Conservation (phyloP, 2,113 vertebrate genomes). For the Ancistrus triradiatus region DNA sequence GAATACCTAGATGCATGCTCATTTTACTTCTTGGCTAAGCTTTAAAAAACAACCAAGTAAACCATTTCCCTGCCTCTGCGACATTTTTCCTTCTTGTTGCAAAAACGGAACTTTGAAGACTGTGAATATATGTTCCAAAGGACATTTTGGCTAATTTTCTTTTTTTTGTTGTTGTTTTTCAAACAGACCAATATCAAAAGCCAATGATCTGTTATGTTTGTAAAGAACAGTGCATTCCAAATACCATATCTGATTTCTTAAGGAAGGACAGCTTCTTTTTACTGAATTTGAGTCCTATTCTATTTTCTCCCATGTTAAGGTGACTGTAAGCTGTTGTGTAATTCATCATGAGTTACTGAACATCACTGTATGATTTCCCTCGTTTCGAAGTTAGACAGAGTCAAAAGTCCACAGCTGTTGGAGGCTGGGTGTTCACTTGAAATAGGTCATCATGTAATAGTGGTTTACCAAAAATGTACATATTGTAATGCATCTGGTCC, state of each 20-base stretch:
- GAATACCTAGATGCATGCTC: slow-evolving; percentile 81
- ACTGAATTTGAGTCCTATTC: slow-evolving; percentile 67
- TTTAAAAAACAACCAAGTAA: slow-evolving; percentile 77
- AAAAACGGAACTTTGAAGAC: slow-evolving; percentile 96
- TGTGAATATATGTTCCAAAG: slow-evolving; percentile 90
- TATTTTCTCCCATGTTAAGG: slow-evolving; percentile 62
- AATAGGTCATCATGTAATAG: slow-evolving; percentile 66
- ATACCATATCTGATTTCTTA: slow-evolving; percentile 70
- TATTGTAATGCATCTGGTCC: slow-evolving; percentile 70
- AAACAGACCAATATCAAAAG: slow-evolving; percentile 78
- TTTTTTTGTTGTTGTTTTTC: slow-evolving; percentile 66
- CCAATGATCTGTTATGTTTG: slow-evolving; percentile 77
- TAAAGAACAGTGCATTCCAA: slow-evolving; percentile 85
- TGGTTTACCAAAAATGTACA: slow-evolving; percentile 78
- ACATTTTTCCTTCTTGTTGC: slow-evolving; percentile 79
- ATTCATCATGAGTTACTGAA: slow-evolving; percentile 79
- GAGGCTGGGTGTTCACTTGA: slow-evolving; percentile 64
- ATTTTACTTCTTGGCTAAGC: slow-evolving; percentile 82
- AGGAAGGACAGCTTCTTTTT: slow-evolving; percentile 79
- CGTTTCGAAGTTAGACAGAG: slow-evolving; percentile 56
- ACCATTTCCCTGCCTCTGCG: slow-evolving; percentile 77
- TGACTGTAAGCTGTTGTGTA: slow-evolving; percentile 89
- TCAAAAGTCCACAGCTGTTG: slow-evolving; percentile 62
- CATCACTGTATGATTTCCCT: slow-evolving; percentile 57
- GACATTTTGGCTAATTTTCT: slow-evolving; percentile 73